A percentile compares a stretch with the other conserved stretches of the same genome.
Evolutionary conservation across 1,140 invertebrate species (phyloP).

Genomic region (Acromyrmex echinatior): DNA sequence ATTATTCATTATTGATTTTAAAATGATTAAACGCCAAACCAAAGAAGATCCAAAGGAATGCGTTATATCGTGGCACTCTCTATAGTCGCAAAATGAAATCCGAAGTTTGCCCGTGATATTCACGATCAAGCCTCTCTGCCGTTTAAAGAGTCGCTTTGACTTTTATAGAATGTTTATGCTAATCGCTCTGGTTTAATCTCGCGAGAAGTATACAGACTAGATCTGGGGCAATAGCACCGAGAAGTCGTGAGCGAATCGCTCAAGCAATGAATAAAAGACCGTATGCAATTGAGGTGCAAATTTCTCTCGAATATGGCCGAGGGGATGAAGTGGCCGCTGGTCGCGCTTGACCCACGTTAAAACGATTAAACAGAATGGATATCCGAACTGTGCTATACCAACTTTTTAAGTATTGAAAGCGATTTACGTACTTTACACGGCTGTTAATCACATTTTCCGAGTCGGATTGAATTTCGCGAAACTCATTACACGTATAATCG

Average conservation of each 20-base stretch:
- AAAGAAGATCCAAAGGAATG: neutral
- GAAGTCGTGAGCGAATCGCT: conserved; percentile 63
- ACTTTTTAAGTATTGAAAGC: conserved; percentile 62
- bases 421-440: conserved; percentile 48
- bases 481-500: conserved; percentile 50
- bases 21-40: neutral
- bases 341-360: conserved; percentile 52
- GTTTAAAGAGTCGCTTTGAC: conserved; percentile 64
- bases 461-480: conserved; percentile 44
- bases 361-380: conserved; percentile 57
- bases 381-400: conserved; percentile 37
- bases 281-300: conserved; percentile 77
- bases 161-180: conserved; percentile 66
- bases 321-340: conserved; percentile 45
- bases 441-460: conserved; percentile 50
- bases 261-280: conserved; percentile 74
- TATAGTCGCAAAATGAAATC: conserved; percentile 44
- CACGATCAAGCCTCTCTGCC: conserved; percentile 47
- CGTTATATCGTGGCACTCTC: conserved; percentile 19
- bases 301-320: conserved; percentile 68
- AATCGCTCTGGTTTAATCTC: conserved; percentile 63
- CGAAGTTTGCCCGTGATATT: conserved; percentile 52
- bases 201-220: conserved; percentile 61
- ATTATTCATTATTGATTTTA: neutral
- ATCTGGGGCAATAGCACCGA: conserved; percentile 59